Evolutionary conservation across 2,888 invertebrate species (phyloP).

Genomic region (Chelonus formosanus): DNA sequence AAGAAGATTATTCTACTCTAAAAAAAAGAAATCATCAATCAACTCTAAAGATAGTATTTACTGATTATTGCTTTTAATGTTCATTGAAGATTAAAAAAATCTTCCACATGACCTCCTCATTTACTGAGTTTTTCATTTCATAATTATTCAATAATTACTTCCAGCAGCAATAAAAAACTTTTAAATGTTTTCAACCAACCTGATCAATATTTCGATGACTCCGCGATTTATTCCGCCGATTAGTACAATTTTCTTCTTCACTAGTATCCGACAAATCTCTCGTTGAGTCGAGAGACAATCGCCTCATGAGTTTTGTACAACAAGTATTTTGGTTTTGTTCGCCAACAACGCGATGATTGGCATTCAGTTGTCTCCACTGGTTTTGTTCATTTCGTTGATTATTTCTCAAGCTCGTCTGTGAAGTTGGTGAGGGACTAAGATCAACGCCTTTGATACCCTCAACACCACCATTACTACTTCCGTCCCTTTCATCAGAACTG

Average conservation of each 20-base stretch:
- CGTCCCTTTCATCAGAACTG: conserved; percentile 61
- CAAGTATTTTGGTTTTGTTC: conserved; percentile 56
- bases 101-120: no score
- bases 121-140: no score
- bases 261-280: conserved; percentile 78
- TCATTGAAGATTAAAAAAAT: no score
- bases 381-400: conserved; percentile 50
- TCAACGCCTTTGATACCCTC: conserved; percentile 61
- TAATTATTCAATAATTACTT: background rate
- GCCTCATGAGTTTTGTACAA: conserved; percentile 68
- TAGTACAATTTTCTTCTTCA: conserved; percentile 66
- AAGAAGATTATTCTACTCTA: no score
- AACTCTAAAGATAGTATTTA: no score
- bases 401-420: conserved; percentile 54
- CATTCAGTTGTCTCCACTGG: conserved; percentile 49
- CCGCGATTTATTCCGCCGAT: conserved; percentile 61
- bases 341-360: conserved; percentile 51
- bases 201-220: conserved; percentile 73
- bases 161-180: no score
- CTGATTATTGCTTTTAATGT: no score
- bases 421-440: conserved; percentile 60
- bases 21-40: no score
- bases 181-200: conserved; percentile 58
- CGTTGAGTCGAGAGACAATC: conserved; percentile 77
- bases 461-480: conserved; percentile 53